phyloP scores from a whole-genome alignment of 2,888 invertebrate species.

The Polydesmus complanatus region DNA sequence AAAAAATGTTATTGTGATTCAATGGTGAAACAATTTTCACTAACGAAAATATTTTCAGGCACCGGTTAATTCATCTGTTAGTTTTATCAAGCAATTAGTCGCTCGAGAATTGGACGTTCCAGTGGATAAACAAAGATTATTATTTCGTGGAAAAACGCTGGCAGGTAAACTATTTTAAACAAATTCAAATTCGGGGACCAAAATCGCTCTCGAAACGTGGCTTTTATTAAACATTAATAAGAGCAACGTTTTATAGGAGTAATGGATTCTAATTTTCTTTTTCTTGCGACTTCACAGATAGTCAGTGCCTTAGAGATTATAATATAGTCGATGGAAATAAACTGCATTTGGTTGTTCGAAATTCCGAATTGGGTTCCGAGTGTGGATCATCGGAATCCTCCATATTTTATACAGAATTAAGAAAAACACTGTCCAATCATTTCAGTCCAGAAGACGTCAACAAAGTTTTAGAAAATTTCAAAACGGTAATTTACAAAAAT shows the following conservation, averaged over 20 bases:
- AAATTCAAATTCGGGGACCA: not conserved
- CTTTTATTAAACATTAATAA: too few relatives aligned
- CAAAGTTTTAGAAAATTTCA: conserved; percentile 22
- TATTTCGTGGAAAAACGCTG: conserved; percentile 23
- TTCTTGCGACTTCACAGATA: too few relatives aligned
- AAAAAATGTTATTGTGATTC: not conserved
- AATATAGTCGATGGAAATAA: conserved; percentile 22
- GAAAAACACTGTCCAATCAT: conserved; percentile 21
- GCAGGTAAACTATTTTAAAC: conserved; percentile 18
- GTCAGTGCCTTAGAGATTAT: conserved; percentile 20
- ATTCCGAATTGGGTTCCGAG: conserved; percentile 13
- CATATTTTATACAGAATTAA: conserved; percentile 20
- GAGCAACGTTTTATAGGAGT: too few relatives aligned
- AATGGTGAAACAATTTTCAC: not conserved
- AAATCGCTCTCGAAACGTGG: too few relatives aligned
- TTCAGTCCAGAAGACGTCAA: conserved; percentile 20
- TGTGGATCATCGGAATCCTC: conserved; percentile 3
- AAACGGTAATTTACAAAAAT: conserved; percentile 17
- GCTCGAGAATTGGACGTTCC: conserved; percentile 22
- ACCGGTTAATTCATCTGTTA: conserved; percentile 14
- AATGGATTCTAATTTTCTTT: not conserved
- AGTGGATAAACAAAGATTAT: conserved; percentile 22
- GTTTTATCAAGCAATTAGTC: conserved; percentile 21
- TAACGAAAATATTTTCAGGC: conserved; percentile 7
- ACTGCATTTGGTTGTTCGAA: conserved; percentile 21